A percentile compares a stretch with the other conserved stretches of the same genome.
Evolutionary conservation across 2,797 vertebrate species (phyloP).

Genomic region (Aselliscus stoliczkanus): DNA sequence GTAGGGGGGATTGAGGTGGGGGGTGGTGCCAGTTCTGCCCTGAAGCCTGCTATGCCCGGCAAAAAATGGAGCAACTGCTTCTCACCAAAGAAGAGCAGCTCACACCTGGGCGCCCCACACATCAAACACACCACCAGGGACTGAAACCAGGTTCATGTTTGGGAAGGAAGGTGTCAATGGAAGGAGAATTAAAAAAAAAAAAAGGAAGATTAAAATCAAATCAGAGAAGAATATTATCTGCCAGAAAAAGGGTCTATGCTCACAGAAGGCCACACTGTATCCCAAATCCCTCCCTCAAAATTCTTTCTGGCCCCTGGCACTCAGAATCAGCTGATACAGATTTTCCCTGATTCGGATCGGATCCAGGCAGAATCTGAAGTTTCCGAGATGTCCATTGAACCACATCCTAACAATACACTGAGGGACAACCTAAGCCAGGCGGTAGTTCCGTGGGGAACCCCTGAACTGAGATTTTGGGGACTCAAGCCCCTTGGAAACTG

Average conservation of each 20-base stretch:
- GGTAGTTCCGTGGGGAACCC: no score
- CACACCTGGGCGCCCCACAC: neutral
- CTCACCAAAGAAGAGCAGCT: neutral
- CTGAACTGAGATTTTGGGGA: no score
- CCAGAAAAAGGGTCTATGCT: neutral
- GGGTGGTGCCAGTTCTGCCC: neutral
- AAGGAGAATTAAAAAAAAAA: neutral
- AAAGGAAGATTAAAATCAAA: neutral
- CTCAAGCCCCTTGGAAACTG: no score
- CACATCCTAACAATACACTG: conserved; percentile 87
- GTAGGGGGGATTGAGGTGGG: no score
- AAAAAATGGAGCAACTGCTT: neutral
- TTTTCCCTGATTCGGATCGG: conserved; percentile 58
- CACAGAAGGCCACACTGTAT: neutral
- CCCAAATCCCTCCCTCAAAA: conserved; percentile 44
- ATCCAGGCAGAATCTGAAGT: conserved; percentile 74
- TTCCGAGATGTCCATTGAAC: conserved; percentile 76
- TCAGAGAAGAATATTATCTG: neutral
- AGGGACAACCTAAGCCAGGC: no score
- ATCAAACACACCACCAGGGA: neutral
- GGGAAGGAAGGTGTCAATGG: neutral
- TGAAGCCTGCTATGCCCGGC: neutral
- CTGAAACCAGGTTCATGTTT: neutral
- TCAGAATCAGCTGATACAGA: conserved; percentile 58
- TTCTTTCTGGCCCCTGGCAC: conserved; percentile 65